A percentile compares a stretch with the other conserved stretches of the same genome.
Evolutionary conservation across 2,888 invertebrate genomes (phyloP).

Genomic region (Coleophora flavipennella): DNA sequence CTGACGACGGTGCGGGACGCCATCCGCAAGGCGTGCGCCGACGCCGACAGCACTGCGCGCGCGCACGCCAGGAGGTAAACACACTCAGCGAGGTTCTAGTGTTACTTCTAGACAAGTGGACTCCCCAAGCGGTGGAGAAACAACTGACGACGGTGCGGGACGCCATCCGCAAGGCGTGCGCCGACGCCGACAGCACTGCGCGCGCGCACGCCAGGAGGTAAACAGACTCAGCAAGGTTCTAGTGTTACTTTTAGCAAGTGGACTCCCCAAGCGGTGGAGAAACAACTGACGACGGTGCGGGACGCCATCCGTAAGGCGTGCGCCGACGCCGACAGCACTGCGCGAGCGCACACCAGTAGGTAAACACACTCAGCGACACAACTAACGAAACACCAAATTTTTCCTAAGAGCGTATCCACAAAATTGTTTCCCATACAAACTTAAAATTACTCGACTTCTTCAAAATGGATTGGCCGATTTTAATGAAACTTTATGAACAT

Average conservation of each 20-base stretch:
- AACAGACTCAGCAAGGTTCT: conserved; percentile 90
- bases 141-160: conserved; percentile 85
- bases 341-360: conserved; percentile 86
- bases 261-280: conserved; percentile 88
- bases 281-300: conserved; percentile 81
- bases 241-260: conserved; percentile 86
- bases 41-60: conserved; percentile 94
- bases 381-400: no score
- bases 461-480: no score
- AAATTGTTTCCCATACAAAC: no score
- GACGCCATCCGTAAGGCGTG: conserved; percentile 91
- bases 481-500: no score
- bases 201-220: conserved; percentile 87
- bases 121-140: conserved; percentile 85
- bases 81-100: conserved; percentile 90
- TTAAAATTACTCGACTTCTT: no score
- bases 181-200: conserved; percentile 95
- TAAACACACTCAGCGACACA: no score
- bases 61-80: conserved; percentile 85
- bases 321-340: conserved; percentile 93
- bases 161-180: conserved; percentile 87
- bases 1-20: conserved; percentile 84
- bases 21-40: conserved; percentile 88
- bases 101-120: conserved; percentile 89
- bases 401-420: no score